A percentile compares a stretch with the other conserved stretches of the same genome.
Evolutionary conservation across 1,140 invertebrate genomes (phyloP).

Genomic region (Contarinia nasturtii): DNA sequence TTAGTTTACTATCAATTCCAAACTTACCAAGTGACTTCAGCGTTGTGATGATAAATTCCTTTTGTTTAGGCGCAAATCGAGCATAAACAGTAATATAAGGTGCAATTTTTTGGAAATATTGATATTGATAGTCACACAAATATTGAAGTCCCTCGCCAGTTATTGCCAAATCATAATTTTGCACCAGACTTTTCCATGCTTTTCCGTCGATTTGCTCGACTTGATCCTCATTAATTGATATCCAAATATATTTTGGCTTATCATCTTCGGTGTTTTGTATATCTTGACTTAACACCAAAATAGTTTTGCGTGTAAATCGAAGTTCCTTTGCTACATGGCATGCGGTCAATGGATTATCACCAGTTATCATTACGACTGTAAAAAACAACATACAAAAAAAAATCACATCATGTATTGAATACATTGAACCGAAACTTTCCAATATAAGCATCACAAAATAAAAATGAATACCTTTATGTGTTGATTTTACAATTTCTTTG

Average conservation of each 20-base stretch:
- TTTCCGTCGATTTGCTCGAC: constrained; percentile 25
- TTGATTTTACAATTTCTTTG: constrained; percentile 78
- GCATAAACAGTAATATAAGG: constrained; percentile 81
- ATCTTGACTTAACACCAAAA: constrained; percentile 47
- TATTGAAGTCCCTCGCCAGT: constrained; percentile 78
- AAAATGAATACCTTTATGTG: no score
- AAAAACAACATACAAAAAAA: no score
- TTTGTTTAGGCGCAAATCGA: constrained; percentile 89
- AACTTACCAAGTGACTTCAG: constrained; percentile 47
- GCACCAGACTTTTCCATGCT: constrained; percentile 34
- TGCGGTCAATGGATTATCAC: constrained; percentile 96
- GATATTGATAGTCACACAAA: constrained; percentile 39
- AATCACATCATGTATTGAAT: no score
- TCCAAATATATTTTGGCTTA: constrained; percentile 46
- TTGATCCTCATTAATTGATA: constrained; percentile 57
- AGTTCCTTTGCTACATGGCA: constrained; percentile 95
- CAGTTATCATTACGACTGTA: constrained; percentile 99
- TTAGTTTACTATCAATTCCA: no score
- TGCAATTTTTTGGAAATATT: constrained; percentile 52
- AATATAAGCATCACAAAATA: no score
- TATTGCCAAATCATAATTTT: constrained; percentile 73
- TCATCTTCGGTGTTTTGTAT: constrained; percentile 12
- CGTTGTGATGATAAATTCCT: constrained; percentile 83
- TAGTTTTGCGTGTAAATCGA: constrained; percentile 63
- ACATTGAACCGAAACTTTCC: no score